Evolutionary conservation across 2,113 vertebrate species (phyloP).

Genomic region (Hyla sarda): DNA sequence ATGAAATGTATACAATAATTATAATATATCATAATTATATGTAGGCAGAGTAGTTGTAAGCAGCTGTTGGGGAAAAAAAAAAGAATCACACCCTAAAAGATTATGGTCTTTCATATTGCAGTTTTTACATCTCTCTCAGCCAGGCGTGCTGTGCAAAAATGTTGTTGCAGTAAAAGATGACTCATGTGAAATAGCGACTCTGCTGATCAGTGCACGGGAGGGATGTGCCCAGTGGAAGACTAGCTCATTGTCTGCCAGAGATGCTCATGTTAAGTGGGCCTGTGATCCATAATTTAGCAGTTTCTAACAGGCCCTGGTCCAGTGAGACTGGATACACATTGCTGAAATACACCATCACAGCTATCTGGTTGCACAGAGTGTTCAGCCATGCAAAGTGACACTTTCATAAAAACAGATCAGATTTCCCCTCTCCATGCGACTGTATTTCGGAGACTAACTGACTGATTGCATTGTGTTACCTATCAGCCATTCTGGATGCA

Average conservation of each 20-base stretch:
- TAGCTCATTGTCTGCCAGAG: conserved; percentile 46
- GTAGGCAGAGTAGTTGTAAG: background rate
- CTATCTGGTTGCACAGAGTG: conserved; percentile 53
- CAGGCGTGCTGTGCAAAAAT: conserved; percentile 36
- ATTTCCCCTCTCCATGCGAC: conserved; percentile 25
- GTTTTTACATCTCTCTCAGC: conserved; percentile 18
- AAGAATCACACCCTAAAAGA: conserved; percentile 46
- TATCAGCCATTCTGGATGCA: conserved; percentile 35
- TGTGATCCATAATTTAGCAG: conserved; percentile 57
- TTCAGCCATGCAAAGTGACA: conserved; percentile 53
- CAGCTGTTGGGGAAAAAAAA: conserved; percentile 8
- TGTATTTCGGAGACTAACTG: conserved; percentile 38
- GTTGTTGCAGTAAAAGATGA: conserved; percentile 51
- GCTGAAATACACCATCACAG: conserved; percentile 43
- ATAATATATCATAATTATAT: conserved; percentile 21
- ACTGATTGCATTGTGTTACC: conserved; percentile 53
- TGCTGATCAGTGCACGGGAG: conserved; percentile 28
- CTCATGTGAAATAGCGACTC: conserved; percentile 53
- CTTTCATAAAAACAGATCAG: conserved; percentile 51
- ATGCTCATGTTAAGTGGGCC: conserved; percentile 55
- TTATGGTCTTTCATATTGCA: conserved; percentile 38
- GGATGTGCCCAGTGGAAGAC: conserved; percentile 43
- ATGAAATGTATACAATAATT: conserved; percentile 32
- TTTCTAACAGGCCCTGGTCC: conserved; percentile 37
- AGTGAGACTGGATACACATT: conserved; percentile 27